These are phyloP conservation scores for Limnephilus marmoratus DNA, from an alignment of 2,888 invertebrate genomes.

Conservation along the genomic window DNA sequence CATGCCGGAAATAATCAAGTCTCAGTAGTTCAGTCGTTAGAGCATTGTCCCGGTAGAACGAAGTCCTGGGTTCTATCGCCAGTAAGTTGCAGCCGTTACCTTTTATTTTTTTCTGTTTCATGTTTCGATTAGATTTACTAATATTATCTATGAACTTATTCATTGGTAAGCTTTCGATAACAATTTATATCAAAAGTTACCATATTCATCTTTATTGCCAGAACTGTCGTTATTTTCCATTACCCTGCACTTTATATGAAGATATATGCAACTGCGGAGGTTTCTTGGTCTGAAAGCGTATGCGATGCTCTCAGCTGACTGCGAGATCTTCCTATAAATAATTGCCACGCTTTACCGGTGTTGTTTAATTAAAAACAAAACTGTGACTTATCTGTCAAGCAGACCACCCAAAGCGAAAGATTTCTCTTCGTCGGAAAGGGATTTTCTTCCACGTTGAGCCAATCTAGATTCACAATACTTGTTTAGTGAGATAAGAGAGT, in stretches of 20 bases:
- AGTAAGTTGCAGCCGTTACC: no score
- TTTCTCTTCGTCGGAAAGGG: neutral
- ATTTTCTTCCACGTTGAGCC: neutral
- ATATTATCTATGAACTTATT: no score
- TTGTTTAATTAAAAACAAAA: slow-evolving; percentile 16
- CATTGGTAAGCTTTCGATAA: no score
- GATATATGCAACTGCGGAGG: neutral
- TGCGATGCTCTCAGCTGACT: neutral
- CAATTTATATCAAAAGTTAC: no score
- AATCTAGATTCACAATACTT: neutral
- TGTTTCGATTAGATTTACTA: no score
- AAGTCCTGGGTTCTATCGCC: no score
- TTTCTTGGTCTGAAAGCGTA: neutral
- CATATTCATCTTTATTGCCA: no score
- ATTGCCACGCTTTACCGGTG: neutral
- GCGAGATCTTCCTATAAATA: slow-evolving; percentile 23
- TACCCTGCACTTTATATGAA: neutral
- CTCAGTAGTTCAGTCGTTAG: no score
- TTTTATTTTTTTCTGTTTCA: no score
- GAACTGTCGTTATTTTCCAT: neutral
- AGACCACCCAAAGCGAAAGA: slow-evolving; percentile 19
- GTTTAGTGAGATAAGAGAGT: neutral
- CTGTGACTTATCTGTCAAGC: neutral
- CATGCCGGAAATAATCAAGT: no score
- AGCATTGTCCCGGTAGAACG: no score